phyloP scores from a whole-genome alignment of 1,140 invertebrate species.

The Brachionus rubens region DNA sequence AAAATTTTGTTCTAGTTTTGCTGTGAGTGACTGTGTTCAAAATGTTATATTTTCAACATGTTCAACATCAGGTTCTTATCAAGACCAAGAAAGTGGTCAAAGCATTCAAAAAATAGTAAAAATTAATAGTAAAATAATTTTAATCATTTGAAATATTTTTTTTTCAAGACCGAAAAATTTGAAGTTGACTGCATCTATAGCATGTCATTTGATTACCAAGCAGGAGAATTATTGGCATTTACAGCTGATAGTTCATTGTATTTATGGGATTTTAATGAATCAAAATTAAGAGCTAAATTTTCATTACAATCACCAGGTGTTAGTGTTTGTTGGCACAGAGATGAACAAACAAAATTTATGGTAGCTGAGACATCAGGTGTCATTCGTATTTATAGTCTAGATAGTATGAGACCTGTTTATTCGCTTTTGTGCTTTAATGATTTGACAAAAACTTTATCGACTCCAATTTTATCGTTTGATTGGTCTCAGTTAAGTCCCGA shows the following conservation, averaged over 20 bases:
- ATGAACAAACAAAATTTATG: slow-evolving; percentile 26
- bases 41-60: background rate
- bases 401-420: background rate
- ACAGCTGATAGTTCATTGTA: slow-evolving; percentile 9
- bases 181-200: slow-evolving; percentile 34
- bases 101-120: background rate
- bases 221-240: background rate
- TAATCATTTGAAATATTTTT: background rate
- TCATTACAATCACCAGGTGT: slow-evolving; percentile 10
- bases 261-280: slow-evolving; percentile 4
- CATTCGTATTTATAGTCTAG: slow-evolving; percentile 11
- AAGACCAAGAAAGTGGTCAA: background rate
- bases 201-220: slow-evolving; percentile 9
- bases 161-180: background rate
- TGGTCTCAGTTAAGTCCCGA: slow-evolving; percentile 14
- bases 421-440: slow-evolving; percentile 23
- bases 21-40: background rate
- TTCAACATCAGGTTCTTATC: background rate
- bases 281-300: slow-evolving; percentile 14
- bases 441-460: background rate
- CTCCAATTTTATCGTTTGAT: slow-evolving; percentile 15
- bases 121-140: background rate
- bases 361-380: slow-evolving; percentile 4
- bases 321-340: slow-evolving; percentile 30
- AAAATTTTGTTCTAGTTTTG: slow-evolving; percentile 8